Evolutionary conservation across 2,888 invertebrate species (phyloP).

Genomic region (Gymnoscelis rufifasciata): DNA sequence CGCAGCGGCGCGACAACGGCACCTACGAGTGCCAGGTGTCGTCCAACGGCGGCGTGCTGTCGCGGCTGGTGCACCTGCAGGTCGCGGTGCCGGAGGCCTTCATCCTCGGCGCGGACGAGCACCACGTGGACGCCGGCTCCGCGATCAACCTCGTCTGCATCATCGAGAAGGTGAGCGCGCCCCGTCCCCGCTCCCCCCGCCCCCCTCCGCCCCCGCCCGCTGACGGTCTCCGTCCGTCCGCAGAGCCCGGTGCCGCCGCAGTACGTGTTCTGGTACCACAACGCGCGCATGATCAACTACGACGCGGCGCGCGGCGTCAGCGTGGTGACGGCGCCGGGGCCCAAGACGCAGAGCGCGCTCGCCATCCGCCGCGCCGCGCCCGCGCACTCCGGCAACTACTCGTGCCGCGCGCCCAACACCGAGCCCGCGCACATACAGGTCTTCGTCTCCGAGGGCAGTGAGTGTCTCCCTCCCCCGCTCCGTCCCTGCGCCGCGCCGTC

Average conservation of each 20-base stretch:
- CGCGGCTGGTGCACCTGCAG: slow-evolving; percentile 92
- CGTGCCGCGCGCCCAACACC: slow-evolving; percentile 93
- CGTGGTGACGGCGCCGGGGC: slow-evolving; percentile 90
- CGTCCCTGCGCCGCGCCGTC: not conserved
- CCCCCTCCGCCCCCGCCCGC: not conserved
- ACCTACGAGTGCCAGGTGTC: slow-evolving; percentile 96
- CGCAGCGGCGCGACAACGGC: slow-evolving; percentile 93
- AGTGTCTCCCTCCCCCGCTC: slow-evolving; percentile 26
- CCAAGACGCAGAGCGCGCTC: slow-evolving; percentile 90
- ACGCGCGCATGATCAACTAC: slow-evolving; percentile 96
- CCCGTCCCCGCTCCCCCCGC: not conserved
- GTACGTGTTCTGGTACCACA: slow-evolving; percentile 97
- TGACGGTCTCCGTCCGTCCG: slow-evolving; percentile 34
- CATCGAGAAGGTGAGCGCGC: slow-evolving; percentile 87
- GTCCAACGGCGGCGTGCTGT: slow-evolving; percentile 88
- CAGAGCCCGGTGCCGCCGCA: slow-evolving; percentile 95
- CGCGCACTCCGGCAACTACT: slow-evolving; percentile 93
- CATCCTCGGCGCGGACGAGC: slow-evolving; percentile 91
- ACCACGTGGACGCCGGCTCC: slow-evolving; percentile 94
- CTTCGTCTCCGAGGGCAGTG: slow-evolving; percentile 92
- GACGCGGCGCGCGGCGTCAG: slow-evolving; percentile 89
- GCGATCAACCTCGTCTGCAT: slow-evolving; percentile 93
- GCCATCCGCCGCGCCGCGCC: slow-evolving; percentile 90
- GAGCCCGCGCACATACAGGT: slow-evolving; percentile 93
- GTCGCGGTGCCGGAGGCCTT: slow-evolving; percentile 94